phyloP scores from a whole-genome alignment of 2,888 invertebrate species.

The Erebia ligea region DNA sequence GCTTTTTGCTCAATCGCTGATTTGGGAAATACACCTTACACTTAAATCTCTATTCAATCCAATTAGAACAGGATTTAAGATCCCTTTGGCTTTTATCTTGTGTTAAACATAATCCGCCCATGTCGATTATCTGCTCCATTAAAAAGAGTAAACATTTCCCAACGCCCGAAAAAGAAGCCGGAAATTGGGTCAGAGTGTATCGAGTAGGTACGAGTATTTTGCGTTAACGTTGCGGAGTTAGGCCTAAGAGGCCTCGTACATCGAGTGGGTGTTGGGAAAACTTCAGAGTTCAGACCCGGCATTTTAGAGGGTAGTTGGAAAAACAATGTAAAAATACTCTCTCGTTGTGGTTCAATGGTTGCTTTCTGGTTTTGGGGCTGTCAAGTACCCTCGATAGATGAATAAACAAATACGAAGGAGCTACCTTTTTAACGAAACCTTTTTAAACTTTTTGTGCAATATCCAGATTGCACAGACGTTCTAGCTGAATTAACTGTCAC shows the following conservation, averaged over 20 bases:
- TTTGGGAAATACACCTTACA: no score
- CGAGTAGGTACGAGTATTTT: conserved; percentile 28
- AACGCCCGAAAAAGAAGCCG: conserved; percentile 29
- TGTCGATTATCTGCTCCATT: conserved; percentile 30
- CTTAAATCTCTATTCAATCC: no score
- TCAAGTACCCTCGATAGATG: background rate
- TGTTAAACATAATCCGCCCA: background rate
- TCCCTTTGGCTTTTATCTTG: background rate
- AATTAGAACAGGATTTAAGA: background rate
- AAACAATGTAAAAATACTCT: conserved; percentile 19
- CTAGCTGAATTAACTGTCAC: background rate
- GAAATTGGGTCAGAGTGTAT: conserved; percentile 39
- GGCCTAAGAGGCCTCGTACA: conserved; percentile 24
- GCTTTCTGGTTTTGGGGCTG: background rate
- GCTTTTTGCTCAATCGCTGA: no score
- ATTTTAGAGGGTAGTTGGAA: conserved; percentile 21
- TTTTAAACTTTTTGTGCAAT: background rate
- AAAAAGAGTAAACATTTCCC: conserved; percentile 30
- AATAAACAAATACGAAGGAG: background rate
- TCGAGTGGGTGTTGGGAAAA: conserved; percentile 23
- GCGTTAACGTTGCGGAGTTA: conserved; percentile 24
- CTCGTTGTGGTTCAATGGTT: background rate
- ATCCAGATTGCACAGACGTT: background rate
- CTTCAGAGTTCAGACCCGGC: conserved; percentile 5
- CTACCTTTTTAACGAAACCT: background rate